These are phyloP conservation scores for Phylloscopus trochiloides DNA, from an alignment of 2,113 vertebrate species.

Conservation along the genomic window DNA sequence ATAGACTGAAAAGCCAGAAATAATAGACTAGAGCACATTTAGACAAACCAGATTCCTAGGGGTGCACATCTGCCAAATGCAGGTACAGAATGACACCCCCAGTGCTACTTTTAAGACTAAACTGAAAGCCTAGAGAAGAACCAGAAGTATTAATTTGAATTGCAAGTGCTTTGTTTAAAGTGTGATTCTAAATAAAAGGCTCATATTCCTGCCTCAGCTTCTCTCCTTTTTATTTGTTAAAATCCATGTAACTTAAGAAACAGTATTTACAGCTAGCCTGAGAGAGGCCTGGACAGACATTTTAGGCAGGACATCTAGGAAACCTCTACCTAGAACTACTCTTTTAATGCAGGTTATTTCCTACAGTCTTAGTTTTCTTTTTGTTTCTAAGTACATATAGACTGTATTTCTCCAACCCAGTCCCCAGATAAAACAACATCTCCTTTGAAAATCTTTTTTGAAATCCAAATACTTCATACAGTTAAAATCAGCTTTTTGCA, in stretches of 20 bases:
- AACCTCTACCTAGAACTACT: not conserved
- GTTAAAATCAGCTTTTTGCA: not conserved
- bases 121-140: not conserved
- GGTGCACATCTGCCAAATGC: not conserved
- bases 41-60: not conserved
- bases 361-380: not conserved
- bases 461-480: not conserved
- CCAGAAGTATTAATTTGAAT: not conserved
- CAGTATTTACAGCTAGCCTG: not conserved
- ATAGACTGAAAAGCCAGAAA: not conserved
- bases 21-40: not conserved
- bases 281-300: not conserved
- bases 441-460: not conserved
- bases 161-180: not conserved
- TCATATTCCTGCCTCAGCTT: not conserved
- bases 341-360: not conserved
- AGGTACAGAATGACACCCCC: not conserved
- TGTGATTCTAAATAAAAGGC: not conserved
- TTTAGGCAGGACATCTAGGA: not conserved
- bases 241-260: not conserved
- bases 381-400: not conserved
- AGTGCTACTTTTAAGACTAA: not conserved
- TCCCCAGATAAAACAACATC: not conserved
- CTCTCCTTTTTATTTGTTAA: not conserved
- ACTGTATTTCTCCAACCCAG: not conserved